Evolutionary conservation across 2,113 vertebrate genomes (phyloP).

Genomic region (Nerophis ophidion): DNA sequence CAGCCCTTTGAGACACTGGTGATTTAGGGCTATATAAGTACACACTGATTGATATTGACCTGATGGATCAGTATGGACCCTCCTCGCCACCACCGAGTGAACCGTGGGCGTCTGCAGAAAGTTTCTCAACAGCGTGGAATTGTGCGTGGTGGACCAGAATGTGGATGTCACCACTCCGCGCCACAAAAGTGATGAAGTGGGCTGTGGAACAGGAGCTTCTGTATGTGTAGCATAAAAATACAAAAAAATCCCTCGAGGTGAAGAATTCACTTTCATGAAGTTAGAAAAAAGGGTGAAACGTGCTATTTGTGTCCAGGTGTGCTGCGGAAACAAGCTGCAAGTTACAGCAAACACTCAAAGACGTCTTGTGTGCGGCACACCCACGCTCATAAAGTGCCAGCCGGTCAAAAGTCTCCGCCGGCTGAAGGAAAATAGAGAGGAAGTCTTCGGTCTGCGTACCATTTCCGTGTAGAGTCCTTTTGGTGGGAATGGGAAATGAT

Average conservation of each 20-base stretch:
- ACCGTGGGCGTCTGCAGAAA: background rate
- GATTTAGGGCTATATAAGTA: too few species aligned
- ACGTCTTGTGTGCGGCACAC: slow-evolving; percentile 61
- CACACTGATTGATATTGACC: background rate
- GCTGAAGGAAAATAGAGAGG: too few species aligned
- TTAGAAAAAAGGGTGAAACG: slow-evolving; percentile 43
- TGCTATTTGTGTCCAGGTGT: slow-evolving; percentile 60
- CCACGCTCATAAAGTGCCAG: slow-evolving; percentile 63
- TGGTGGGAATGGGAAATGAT: too few species aligned
- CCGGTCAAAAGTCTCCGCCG: slow-evolving; percentile 24
- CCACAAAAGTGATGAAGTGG: slow-evolving; percentile 16
- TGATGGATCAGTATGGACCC: too few species aligned
- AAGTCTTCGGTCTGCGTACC: too few species aligned
- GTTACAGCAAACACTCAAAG: slow-evolving; percentile 58
- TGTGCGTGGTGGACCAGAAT: background rate
- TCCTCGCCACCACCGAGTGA: background rate
- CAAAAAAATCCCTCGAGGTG: slow-evolving; percentile 31
- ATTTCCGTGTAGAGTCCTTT: too few species aligned
- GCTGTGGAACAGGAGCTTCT: slow-evolving; percentile 50
- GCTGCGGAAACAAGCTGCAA: slow-evolving; percentile 68
- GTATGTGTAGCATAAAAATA: slow-evolving; percentile 50
- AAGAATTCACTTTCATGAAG: slow-evolving; percentile 61
- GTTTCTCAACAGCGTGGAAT: background rate
- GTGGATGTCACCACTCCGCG: background rate
- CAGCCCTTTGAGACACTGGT: too few species aligned